Percentiles rank a stretch among this genome's conserved stretches.
These are phyloP conservation scores for Microchirus variegatus DNA, from an alignment of 2,797 vertebrate species.

Conservation along the genomic window DNA sequence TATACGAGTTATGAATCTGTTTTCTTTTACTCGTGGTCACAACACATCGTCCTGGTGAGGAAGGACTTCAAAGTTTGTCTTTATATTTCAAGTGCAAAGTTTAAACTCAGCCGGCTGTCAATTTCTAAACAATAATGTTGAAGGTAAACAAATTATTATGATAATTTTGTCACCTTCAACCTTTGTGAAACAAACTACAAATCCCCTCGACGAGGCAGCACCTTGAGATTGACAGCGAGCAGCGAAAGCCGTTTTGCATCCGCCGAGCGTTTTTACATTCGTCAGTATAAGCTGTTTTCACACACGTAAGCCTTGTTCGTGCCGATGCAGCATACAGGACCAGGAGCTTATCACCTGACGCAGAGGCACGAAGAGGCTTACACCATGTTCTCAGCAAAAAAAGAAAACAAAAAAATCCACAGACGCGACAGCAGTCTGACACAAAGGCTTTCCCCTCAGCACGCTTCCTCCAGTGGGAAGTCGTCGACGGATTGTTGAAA, in stretches of 20 bases:
- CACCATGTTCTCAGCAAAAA: slow-evolving; percentile 62
- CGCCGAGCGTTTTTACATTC: slow-evolving; percentile 32
- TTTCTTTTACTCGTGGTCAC: too few relatives aligned
- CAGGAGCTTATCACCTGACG: slow-evolving; percentile 55
- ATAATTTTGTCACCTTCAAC: not conserved
- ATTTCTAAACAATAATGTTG: too few relatives aligned
- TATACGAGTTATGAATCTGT: too few relatives aligned
- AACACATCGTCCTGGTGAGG: too few relatives aligned
- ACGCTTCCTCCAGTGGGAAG: slow-evolving; percentile 34
- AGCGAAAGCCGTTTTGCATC: slow-evolving; percentile 2
- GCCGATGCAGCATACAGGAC: slow-evolving; percentile 52
- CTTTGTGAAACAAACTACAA: slow-evolving; percentile 4
- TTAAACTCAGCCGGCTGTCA: too few relatives aligned
- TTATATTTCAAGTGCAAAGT: too few relatives aligned
- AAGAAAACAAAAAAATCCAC: too few relatives aligned
- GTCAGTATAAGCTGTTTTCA: slow-evolving; percentile 30
- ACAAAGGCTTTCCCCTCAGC: slow-evolving; percentile 47
- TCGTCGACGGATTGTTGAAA: slow-evolving; percentile 1
- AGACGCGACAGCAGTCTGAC: slow-evolving; percentile 49
- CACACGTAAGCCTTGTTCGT: slow-evolving; percentile 36
- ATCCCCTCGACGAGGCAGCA: not conserved
- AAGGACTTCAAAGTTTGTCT: too few relatives aligned
- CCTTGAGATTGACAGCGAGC: slow-evolving; percentile 5
- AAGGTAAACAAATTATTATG: not conserved
- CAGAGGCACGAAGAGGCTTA: slow-evolving; percentile 58